Evolutionary conservation across 2,888 invertebrate species (phyloP), one percentile per base, ranked within the genome.

Genomic region (Anodontia alba): DNA sequence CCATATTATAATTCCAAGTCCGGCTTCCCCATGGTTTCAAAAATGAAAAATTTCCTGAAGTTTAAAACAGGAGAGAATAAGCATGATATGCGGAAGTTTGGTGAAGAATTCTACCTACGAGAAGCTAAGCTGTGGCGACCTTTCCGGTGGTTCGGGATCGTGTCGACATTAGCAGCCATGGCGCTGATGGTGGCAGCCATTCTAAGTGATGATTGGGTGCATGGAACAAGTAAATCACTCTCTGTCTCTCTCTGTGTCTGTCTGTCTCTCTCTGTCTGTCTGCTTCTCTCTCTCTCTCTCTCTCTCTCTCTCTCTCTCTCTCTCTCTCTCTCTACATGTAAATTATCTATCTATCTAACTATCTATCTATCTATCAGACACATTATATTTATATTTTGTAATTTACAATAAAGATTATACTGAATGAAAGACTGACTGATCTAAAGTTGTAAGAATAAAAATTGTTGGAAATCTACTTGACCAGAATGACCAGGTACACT

Each of bases 1-100:
- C n/a, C n/a, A n/a, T n/a, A n/a, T n/a, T n/a, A n/a, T n/a, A n/a
- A n/a, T n/a, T n/a, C n/a, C n/a, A n/a, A n/a, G n/a, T n/a, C n/a
- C 66, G 46, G 57, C 66, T 38, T 76, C 31, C 70, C 77, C 29
- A 80, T 78, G 76, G 79, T 77, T 51, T 78, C 83, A 74, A 89
- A 83, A 81, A 92, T 92, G 92, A 92, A 92, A 78, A 92, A 91
- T 80, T 92, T 92, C 84, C 89, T 92, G 71, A 92, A 92, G 84
- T 92, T 92, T 75, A 92, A 92, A 79, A 91, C 92, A 12, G 88
- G 90, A n/a, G 91, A 92, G 26, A 87, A 88, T 26, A 91, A 89
- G 66, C 86, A 89, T 10, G 92, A 92, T 77, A 84, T 89, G 23
- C 84, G 92, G 26, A 92, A 91, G 80, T 92, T 91, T 69, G 91